Conservation (phyloP, 1,140 invertebrate species). For the Berghia stephanieae region DNA sequence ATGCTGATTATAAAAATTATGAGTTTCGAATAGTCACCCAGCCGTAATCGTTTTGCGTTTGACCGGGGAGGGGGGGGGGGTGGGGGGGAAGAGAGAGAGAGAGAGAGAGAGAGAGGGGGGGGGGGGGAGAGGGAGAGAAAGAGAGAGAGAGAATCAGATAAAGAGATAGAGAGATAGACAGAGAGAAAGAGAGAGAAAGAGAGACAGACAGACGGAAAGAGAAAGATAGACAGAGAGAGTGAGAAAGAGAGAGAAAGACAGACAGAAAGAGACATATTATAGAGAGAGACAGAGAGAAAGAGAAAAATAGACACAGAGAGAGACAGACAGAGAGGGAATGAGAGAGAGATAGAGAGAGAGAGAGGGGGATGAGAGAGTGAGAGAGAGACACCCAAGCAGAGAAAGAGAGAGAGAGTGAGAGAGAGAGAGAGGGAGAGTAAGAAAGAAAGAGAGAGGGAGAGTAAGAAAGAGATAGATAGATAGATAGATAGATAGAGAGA, state of each 20-base stretch:
- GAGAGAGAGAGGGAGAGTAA: constrained; percentile 10
- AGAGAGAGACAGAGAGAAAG: too few species aligned
- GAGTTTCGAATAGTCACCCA: too few species aligned
- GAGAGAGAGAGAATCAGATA: neutral
- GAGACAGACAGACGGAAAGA: neutral
- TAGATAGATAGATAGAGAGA: too few species aligned
- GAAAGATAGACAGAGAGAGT: too few species aligned
- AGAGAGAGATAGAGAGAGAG: neutral
- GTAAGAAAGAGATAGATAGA: too few species aligned
- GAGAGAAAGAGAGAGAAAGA: neutral
- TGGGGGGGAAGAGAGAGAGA: too few species aligned
- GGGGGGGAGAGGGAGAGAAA: neutral
- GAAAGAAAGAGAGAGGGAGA: neutral
- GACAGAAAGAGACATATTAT: too few species aligned
- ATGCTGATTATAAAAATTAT: too few species aligned
- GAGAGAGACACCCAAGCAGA: neutral
- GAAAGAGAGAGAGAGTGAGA: neutral
- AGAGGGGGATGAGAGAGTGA: neutral
- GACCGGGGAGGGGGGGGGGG: too few species aligned
- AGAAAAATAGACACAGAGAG: too few species aligned
- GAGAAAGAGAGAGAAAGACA: too few species aligned
- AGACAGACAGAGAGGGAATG: neutral
- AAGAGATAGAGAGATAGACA: neutral
- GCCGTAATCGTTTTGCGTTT: too few species aligned
- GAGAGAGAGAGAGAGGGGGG: neutral